phyloP scores from a whole-genome alignment of 2,113 vertebrate species.

The Herpetotheres cachinnans region DNA sequence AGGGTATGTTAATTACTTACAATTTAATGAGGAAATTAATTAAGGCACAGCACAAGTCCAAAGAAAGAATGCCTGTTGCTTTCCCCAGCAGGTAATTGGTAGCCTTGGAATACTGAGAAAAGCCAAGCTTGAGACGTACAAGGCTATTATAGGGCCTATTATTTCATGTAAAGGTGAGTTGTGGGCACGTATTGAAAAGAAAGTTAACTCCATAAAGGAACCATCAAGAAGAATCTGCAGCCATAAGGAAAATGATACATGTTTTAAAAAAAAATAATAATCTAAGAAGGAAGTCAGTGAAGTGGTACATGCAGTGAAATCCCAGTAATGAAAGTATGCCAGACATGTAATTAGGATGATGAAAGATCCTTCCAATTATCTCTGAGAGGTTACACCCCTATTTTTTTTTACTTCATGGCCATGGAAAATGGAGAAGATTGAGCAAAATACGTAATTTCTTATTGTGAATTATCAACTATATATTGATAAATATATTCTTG shows the following conservation, averaged over 20 bases:
- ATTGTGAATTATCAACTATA: not conserved
- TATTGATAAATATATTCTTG: not conserved
- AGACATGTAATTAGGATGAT: not conserved
- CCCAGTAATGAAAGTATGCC: not conserved
- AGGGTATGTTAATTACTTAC: conserved; percentile 15
- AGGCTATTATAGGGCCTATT: not conserved
- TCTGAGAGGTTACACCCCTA: not conserved
- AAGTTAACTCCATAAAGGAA: not conserved
- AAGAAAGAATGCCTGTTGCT: conserved; percentile 14
- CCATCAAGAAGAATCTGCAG: not conserved
- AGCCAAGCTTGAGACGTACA: not conserved
- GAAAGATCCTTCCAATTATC: not conserved
- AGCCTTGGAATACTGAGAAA: conserved; percentile 35
- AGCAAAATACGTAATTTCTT: not conserved
- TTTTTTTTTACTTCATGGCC: not conserved
- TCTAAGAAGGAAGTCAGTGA: not conserved
- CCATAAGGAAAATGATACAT: not conserved
- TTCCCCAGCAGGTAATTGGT: conserved; percentile 28
- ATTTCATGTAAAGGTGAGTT: not conserved
- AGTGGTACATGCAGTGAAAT: not conserved
- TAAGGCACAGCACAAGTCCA: conserved; percentile 23
- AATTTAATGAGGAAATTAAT: conserved; percentile 49
- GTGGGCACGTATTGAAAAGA: not conserved
- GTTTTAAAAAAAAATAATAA: not conserved
- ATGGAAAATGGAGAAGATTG: not conserved